Evolutionary conservation across 2,113 vertebrate genomes (phyloP), one percentile per base, ranked within the genome.

Genomic region (Rhombomys opimus): DNA sequence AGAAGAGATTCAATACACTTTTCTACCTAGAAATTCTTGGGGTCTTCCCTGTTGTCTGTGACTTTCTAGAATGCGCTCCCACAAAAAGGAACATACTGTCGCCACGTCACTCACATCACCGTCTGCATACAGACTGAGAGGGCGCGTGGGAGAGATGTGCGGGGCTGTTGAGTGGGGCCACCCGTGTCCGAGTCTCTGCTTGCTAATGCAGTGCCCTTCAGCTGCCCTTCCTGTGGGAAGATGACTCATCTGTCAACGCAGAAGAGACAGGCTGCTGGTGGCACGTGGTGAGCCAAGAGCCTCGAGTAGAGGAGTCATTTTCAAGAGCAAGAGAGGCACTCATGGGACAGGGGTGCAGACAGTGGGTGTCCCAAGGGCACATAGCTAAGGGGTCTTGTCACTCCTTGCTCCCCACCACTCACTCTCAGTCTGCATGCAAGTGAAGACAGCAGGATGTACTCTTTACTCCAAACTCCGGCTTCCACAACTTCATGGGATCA

Each of bases 91-190:
- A 30, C 2, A 50, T 20, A 17, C 23, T 38, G 27, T 38, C 20
- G 1, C 65, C 12, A 46, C 4, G 46, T 46, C 46, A 35, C 7
- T 65, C 12, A 46, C 4, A 5, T 46, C 46, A 35, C 7, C 7
- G n/a, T 63, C 30, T 78, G 82, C 61, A 85, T 18, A 23, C 2
- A 20, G 75, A 30, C 14, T 7, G 25, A 52, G 68, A 57, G 5
- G 7, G 4, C 23, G 35, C 57, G 12, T 8, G 27, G 38, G 25
- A 25, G 15, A 17, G 35, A 70, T 38, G 23, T 38, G n/a, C 13
- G 25, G 30, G 80, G n/a, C 22, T n/a, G 2, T 2, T 10, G 0
- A 35, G 2, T 4, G 3, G 54, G 38, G 30, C 38, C 32, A 6
- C 14, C 5, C 14, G 46, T 7, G 22, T 8, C 70, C 0, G 12